Conservation (phyloP, 1,140 invertebrate genomes). For the Orius insidiosus region DNA sequence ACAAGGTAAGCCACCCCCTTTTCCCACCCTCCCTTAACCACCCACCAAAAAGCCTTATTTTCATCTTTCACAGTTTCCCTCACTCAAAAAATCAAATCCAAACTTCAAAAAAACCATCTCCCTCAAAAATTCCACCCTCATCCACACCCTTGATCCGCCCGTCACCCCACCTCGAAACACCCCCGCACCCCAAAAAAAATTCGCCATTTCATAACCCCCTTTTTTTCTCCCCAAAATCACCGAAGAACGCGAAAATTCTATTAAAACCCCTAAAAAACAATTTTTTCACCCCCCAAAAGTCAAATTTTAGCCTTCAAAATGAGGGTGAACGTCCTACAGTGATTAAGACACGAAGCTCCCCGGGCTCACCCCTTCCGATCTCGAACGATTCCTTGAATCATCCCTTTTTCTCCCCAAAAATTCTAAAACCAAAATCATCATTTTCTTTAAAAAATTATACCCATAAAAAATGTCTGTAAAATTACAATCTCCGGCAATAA, state of each 20-base stretch:
- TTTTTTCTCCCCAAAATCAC: not conserved
- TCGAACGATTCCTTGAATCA: not conserved
- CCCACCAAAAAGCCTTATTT: not conserved
- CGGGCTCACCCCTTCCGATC: not conserved
- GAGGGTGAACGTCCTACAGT: not conserved
- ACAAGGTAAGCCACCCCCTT: constrained; percentile 8
- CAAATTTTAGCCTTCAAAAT: too few species aligned
- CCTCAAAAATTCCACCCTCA: constrained; percentile 1
- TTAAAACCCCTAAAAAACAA: not conserved
- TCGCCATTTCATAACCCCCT: not conserved
- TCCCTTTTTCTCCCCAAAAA: not conserved
- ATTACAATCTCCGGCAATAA: too few species aligned
- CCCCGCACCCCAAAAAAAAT: not conserved
- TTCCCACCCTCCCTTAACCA: constrained; percentile 6
- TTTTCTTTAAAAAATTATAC: too few species aligned
- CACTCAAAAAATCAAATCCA: too few species aligned
- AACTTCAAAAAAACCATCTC: constrained; percentile 1
- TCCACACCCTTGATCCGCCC: constrained; percentile 2
- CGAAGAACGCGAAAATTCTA: too few species aligned
- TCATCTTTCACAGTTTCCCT: not conserved
- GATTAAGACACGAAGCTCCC: not conserved
- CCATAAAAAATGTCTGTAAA: too few species aligned
- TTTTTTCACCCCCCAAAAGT: constrained; percentile 4
- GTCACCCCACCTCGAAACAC: constrained; percentile 1
- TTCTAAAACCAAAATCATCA: constrained; percentile 4